Conservation (phyloP, 2,888 invertebrate species). For the Platypus cylindrus region DNA sequence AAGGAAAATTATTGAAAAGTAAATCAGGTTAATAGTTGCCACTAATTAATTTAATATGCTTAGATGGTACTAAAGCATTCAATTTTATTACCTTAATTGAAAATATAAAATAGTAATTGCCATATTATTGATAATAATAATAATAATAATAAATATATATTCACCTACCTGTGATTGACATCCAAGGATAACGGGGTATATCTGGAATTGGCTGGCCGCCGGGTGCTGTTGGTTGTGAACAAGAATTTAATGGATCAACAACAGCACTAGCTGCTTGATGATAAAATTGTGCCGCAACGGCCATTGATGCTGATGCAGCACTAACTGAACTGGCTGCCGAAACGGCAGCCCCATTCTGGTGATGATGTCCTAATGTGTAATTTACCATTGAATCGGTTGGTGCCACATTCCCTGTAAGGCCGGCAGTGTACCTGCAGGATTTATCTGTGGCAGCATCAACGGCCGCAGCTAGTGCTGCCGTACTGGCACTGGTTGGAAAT, state of each 20-base stretch:
- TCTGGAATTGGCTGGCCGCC: slow-evolving; percentile 82
- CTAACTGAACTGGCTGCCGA: slow-evolving; percentile 57
- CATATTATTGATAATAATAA: too few species aligned
- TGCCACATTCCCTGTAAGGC: slow-evolving; percentile 45
- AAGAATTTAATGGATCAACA: slow-evolving; percentile 71
- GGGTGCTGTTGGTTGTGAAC: slow-evolving; percentile 52
- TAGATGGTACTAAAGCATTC: too few species aligned
- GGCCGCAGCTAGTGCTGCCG: slow-evolving; percentile 52
- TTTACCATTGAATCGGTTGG: slow-evolving; percentile 67
- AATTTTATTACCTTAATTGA: too few species aligned
- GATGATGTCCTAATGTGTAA: slow-evolving; percentile 67
- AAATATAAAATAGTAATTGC: too few species aligned
- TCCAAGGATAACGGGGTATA: slow-evolving; percentile 90
- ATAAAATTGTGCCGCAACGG: slow-evolving; percentile 69
- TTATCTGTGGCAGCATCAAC: slow-evolving; percentile 61
- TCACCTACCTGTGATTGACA: slow-evolving; percentile 87
- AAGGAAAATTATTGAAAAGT: too few species aligned
- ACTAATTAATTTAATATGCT: too few species aligned
- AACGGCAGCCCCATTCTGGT: slow-evolving; percentile 49
- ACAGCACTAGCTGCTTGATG: slow-evolving; percentile 71
- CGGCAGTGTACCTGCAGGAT: slow-evolving; percentile 67
- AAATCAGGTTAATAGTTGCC: too few species aligned
- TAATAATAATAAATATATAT: slow-evolving; percentile 3
- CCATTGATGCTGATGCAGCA: slow-evolving; percentile 56
- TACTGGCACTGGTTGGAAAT: slow-evolving; percentile 41